Percentiles rank a stretch among this genome's conserved stretches.
These are phyloP conservation scores for Hippocampus mohnikei DNA, from an alignment of 2,113 vertebrate species.

Conservation along the genomic window DNA sequence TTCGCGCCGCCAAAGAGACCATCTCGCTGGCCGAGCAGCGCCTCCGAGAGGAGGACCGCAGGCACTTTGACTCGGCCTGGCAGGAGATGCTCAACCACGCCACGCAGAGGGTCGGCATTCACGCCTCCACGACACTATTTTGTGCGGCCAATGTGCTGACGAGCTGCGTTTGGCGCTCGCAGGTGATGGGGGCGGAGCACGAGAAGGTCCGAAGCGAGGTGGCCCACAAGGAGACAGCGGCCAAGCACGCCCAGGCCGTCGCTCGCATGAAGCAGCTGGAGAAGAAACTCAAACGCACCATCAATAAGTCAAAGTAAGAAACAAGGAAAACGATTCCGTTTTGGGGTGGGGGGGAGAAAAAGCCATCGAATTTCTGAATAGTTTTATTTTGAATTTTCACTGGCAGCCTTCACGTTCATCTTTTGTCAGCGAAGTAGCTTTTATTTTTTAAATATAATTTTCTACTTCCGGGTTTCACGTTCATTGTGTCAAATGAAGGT, in stretches of 20 bases:
- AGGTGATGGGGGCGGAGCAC: constrained; percentile 97
- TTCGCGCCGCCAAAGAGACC: constrained; percentile 92
- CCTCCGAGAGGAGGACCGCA: constrained; percentile 88
- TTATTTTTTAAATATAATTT: too few relatives aligned
- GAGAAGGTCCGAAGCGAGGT: constrained; percentile 85
- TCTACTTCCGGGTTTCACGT: too few relatives aligned
- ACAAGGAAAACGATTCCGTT: too few relatives aligned
- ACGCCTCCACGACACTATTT: not conserved
- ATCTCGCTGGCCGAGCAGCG: constrained; percentile 90
- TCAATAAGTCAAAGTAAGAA: constrained; percentile 90
- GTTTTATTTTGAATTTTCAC: too few relatives aligned
- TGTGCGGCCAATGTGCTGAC: not conserved
- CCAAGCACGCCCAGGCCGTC: constrained; percentile 86
- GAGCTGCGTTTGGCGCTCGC: constrained; percentile 13
- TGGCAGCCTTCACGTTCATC: too few relatives aligned
- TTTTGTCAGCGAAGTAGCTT: too few relatives aligned
- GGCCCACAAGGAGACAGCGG: constrained; percentile 88
- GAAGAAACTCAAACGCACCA: constrained; percentile 92
- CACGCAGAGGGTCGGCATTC: constrained; percentile 82
- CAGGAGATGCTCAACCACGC: constrained; percentile 99
- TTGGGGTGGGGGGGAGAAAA: too few relatives aligned
- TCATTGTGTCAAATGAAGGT: too few relatives aligned
- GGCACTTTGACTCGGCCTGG: constrained; percentile 97
- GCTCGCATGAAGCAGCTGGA: constrained; percentile 90
- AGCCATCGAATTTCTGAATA: too few relatives aligned